phyloP scores from a whole-genome alignment of 2,797 vertebrate species.

The Anomalospiza imberbis region DNA sequence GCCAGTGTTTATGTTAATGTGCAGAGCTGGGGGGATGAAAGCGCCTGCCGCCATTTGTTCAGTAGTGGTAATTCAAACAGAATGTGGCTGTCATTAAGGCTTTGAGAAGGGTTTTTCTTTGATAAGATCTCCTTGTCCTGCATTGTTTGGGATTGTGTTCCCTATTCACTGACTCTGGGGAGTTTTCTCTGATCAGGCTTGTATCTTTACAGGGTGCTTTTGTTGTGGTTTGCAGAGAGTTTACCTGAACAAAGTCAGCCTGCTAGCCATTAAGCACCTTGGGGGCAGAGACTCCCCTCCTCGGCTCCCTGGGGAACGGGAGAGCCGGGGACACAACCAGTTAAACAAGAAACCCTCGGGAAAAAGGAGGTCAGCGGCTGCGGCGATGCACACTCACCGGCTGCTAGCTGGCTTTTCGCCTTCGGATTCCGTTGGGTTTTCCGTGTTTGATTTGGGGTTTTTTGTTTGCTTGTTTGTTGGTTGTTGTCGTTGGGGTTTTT shows the following conservation, averaged over 20 bases:
- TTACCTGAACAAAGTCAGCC: slow-evolving; percentile 78
- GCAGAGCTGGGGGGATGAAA: slow-evolving; percentile 73
- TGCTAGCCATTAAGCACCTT: slow-evolving; percentile 73
- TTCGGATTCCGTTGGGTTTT: neutral
- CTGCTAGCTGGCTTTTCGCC: neutral
- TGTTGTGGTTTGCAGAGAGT: slow-evolving; percentile 75
- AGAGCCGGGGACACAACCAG: slow-evolving; percentile 29
- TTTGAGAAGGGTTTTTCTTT: slow-evolving; percentile 75
- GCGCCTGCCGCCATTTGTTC: slow-evolving; percentile 77
- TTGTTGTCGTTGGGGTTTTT: neutral
- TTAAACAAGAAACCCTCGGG: slow-evolving; percentile 24
- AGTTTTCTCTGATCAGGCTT: slow-evolving; percentile 75
- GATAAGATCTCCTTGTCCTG: slow-evolving; percentile 81
- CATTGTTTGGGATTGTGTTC: slow-evolving; percentile 76
- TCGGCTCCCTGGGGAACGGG: slow-evolving; percentile 50
- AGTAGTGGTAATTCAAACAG: slow-evolving; percentile 81
- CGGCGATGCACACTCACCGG: neutral
- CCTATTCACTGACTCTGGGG: slow-evolving; percentile 71
- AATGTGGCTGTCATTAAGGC: slow-evolving; percentile 75
- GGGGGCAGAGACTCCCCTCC: slow-evolving; percentile 45
- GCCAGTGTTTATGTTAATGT: slow-evolving; percentile 75
- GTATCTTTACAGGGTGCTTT: slow-evolving; percentile 79
- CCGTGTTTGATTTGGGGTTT: neutral
- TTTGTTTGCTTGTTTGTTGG: neutral
- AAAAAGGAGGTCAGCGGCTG: neutral